Evolutionary conservation across 2,888 invertebrate species (phyloP).

Genomic region (Plutella xylostella): DNA sequence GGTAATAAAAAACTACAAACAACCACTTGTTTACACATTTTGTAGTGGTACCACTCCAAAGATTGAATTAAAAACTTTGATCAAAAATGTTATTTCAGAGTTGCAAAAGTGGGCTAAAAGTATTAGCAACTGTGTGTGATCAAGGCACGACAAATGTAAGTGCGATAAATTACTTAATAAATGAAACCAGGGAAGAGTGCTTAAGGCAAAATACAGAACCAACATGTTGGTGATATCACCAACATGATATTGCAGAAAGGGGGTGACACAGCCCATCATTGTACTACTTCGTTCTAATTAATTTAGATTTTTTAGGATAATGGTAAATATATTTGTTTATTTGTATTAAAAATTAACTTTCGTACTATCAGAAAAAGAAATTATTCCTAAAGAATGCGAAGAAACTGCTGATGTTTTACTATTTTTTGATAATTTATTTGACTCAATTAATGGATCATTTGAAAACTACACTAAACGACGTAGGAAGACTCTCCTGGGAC

Average conservation of each 20-base stretch:
- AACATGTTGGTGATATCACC: too few relatives aligned
- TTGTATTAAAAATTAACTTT: conserved; percentile 16
- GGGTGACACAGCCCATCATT: too few relatives aligned
- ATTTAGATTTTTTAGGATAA: conserved; percentile 8
- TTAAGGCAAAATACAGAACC: conserved; percentile 2
- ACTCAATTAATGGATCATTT: not conserved
- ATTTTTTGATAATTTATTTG: not conserved
- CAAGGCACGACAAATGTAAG: conserved; percentile 13
- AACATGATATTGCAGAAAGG: too few relatives aligned
- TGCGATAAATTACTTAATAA: conserved; percentile 9
- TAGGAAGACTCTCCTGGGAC: not conserved
- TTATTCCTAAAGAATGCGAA: not conserved
- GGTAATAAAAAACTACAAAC: conserved; percentile 14
- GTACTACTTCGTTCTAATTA: too few relatives aligned
- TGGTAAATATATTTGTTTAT: conserved; percentile 12
- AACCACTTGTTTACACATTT: conserved; percentile 14
- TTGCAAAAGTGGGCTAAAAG: not conserved
- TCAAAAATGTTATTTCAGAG: conserved; percentile 2
- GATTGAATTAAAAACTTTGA: conserved; percentile 6
- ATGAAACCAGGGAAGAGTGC: conserved; percentile 10
- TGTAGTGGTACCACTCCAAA: conserved; percentile 11
- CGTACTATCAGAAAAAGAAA: conserved; percentile 13
- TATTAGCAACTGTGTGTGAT: conserved; percentile 10
- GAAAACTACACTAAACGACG: not conserved
- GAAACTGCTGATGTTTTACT: not conserved